Evolutionary conservation across 2,888 invertebrate species (phyloP), one percentile per base, ranked within the genome.

Genomic region (Caenorhabditis sp.): DNA sequence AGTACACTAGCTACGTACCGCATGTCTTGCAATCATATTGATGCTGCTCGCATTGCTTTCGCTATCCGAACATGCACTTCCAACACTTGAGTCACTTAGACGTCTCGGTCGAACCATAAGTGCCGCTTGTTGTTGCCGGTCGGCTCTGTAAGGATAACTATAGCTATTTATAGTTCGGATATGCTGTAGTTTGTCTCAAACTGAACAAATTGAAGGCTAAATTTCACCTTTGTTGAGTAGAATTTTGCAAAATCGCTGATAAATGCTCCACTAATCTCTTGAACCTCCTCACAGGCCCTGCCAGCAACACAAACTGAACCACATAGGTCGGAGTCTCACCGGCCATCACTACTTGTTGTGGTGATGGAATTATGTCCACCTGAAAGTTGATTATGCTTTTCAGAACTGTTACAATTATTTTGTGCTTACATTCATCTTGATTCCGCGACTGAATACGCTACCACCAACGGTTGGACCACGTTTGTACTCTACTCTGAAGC

Each of bases 401-500:
- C n/a, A n/a, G 8, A 24, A 32, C 15, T 26, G n/a, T 22, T 48
- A 17, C 17, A 22, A 30, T 7, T 13, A 24, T 24, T 26, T 11
- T 11, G 30, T 24, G 17, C 73, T 43, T 30, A 85, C 85, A 79
- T 89, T 87, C 85, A 89, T 86, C 66, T 89, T 89, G 26, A 89
- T 85, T 24, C 89, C 89, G 45, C 89, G 63, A 17, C 87, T 87
- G 59, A 89, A 89, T 0, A 88, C 85, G 48, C 85, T 95, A 62
- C 95, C 95, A n/a, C 91, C 90, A 6, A 84, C 83, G 3, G 87
- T 84, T 20, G 94, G 95, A n/a, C 90, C 90, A 53, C 98, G 92
- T 89, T 96, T 95, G 91, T 98, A 99, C 90, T 99, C 98, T 71
- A 98, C 97, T 62, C 95, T 93, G 91, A 99, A 99, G 37, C 96